Evolutionary conservation across 1,140 invertebrate genomes (phyloP).

Genomic region (Zaprionus nigranus): DNA sequence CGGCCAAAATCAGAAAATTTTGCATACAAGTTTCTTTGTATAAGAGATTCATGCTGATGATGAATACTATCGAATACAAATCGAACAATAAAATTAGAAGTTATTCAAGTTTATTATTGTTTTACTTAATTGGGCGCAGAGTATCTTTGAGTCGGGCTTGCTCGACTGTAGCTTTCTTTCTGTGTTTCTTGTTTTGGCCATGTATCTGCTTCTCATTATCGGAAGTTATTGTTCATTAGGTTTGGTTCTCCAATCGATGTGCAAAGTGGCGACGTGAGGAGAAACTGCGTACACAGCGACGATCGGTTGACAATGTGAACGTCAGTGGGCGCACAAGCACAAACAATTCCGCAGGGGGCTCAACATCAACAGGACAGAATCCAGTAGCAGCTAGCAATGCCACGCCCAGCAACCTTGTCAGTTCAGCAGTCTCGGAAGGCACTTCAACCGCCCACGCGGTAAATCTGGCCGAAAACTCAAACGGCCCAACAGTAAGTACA

Average conservation of each 20-base stretch:
- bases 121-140: no score
- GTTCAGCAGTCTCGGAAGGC: constrained; percentile 44
- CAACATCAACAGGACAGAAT: constrained; percentile 31
- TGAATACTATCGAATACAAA: no score
- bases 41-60: no score
- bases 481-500: constrained; percentile 60
- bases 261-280: constrained; percentile 99
- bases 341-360: constrained; percentile 49
- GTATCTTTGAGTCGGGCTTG: no score
- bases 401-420: constrained; percentile 47
- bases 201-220: background rate
- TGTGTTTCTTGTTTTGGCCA: no score
- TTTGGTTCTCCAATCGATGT: constrained; percentile 99
- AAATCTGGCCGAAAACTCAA: constrained; percentile 57
- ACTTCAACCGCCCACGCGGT: constrained; percentile 31
- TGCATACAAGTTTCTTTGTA: no score
- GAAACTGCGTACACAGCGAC: constrained; percentile 95
- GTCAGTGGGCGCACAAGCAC: constrained; percentile 49
- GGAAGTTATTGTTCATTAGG: constrained; percentile 86
- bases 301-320: constrained; percentile 86
- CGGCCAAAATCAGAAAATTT: no score
- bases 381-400: constrained; percentile 46
- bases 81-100: no score
- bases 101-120: no score
- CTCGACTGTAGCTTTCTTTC: no score